A percentile compares a stretch with the other conserved stretches of the same genome.
Evolutionary conservation across 2,797 vertebrate genomes (phyloP).

Genomic region (Gallirallus australis): DNA sequence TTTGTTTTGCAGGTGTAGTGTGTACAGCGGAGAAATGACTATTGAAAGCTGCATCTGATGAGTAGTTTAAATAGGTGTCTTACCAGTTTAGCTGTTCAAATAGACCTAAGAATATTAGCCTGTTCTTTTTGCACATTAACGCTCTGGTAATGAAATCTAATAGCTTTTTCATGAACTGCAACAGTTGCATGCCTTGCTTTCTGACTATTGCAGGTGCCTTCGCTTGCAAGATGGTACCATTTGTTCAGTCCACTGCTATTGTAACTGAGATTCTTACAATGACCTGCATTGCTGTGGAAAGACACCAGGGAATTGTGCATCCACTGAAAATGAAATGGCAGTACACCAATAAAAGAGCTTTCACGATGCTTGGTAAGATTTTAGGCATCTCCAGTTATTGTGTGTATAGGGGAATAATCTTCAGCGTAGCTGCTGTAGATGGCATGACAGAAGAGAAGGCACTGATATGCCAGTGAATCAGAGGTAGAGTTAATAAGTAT

Average conservation of each 20-base stretch:
- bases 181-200: not conserved
- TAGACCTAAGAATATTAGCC: not conserved
- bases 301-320: conserved; percentile 81
- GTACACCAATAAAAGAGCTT: conserved; percentile 80
- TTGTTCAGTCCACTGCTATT: conserved; percentile 80
- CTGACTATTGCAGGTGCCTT: conserved; percentile 75
- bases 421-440: not conserved
- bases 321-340: conserved; percentile 82
- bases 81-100: not conserved
- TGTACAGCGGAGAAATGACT: not conserved
- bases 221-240: conserved; percentile 82
- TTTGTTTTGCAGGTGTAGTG: not conserved
- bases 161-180: not conserved
- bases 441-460: not conserved
- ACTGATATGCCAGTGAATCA: not conserved
- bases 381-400: fast-evolving
- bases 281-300: conserved; percentile 83
- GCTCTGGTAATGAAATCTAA: not conserved
- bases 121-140: not conserved
- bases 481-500: not conserved
- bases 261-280: conserved; percentile 84
- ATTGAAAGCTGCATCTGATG: not conserved
- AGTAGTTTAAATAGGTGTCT: not conserved
- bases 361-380: conserved; percentile 78
- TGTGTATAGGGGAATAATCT: not conserved